Evolutionary conservation across 2,113 vertebrate genomes (phyloP), one percentile per base, ranked within the genome.

Genomic region (Anhinga rufa): DNA sequence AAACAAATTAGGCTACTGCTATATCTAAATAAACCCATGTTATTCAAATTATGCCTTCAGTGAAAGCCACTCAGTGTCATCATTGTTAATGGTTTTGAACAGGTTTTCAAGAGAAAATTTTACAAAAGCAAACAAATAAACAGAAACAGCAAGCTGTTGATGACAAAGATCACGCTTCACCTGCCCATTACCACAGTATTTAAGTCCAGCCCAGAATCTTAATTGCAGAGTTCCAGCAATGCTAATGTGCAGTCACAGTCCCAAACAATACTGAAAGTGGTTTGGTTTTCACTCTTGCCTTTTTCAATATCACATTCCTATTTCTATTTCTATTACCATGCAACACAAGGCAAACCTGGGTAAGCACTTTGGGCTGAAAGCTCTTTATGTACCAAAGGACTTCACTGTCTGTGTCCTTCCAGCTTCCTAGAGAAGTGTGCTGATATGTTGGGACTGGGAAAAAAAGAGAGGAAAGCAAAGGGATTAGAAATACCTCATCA

Each of bases 11-110:
- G 75, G 85, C 75, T 71, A 55, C 54, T 58, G 55, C 25, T 88
- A 88, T 66, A 86, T 95, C 62, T 95, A 92, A 96, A 96, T 96
- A 96, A 96, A 65, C 19, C 46, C 54, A n/a, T 74, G 71, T 38
- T 74, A 94, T 97, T 93, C 77, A 96, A 90, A 96, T 96, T 65
- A 88, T 0, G 0, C 6, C 22, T 38, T 83, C 61, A 68, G 42
- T 94, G 90, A 97, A 93, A 95, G 82, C 54, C 76, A 58, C 46
- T 92, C 71, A 62, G 38, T 55, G 20, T 76, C 85, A 46, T 28
- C 77, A n/a, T 14, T 86, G 34, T 62, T 90, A 92, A 94, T 78
- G 36, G 46, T 90, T 94, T 92, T 94, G 46, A 95, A 70, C 70
- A 94, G 29, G 29, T 88, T 93, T 96, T 90, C 70, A 91, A 92